Base-by-base conservation (phyloP, 2,113 vertebrate species). In the Lampris incognitus region DNA sequence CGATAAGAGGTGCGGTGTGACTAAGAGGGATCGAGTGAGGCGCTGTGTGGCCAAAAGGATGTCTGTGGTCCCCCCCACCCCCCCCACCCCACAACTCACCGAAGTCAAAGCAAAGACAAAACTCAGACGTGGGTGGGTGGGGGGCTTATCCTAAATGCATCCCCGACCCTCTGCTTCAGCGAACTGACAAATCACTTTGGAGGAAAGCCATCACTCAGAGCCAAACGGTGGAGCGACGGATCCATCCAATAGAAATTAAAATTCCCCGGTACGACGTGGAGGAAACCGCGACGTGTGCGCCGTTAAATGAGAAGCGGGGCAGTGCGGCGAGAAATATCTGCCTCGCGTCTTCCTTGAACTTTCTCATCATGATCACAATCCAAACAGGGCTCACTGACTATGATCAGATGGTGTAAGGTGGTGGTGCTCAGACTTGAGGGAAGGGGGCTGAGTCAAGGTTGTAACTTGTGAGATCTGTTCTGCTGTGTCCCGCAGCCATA, bases 141-240 rank as follows among this genome's bases (percentile, higher is more conserved):
- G 24, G 24, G 79, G 78, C 76, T 83, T 66, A 85, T 82, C 85
- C 76, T 1, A 11, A 61, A 74, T n/a, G 66, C 81, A 81, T 72
- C 78, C 77, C 6, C 10, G 0, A 1, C 8, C 74, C 37, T 59
- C 56, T 80, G 88, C 88, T 90, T 91, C 90, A 84, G 5, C 81
- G 90, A 91, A 81, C 90, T 88, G 88, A 90, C 85, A 92, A 91
- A 92, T 91, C 82, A 83, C 87, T 86, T 89, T 89, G 88, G 87
- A 88, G 82, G 55, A 65, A 78, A 10, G 86, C 91, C 90, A 91
- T 90, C 84, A 61, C 76, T 91, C 89, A 89, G 87, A 86, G 87
- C 89, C 76, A 38, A 71, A 86, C 78, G 78, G 83, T 66, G 70
- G 72, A 62, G 83, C 56, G 6, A 73, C 10, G 76, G 55, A 84